Evolutionary conservation across 2,113 vertebrate species (phyloP).

Genomic region (Oryzias melastigma): DNA sequence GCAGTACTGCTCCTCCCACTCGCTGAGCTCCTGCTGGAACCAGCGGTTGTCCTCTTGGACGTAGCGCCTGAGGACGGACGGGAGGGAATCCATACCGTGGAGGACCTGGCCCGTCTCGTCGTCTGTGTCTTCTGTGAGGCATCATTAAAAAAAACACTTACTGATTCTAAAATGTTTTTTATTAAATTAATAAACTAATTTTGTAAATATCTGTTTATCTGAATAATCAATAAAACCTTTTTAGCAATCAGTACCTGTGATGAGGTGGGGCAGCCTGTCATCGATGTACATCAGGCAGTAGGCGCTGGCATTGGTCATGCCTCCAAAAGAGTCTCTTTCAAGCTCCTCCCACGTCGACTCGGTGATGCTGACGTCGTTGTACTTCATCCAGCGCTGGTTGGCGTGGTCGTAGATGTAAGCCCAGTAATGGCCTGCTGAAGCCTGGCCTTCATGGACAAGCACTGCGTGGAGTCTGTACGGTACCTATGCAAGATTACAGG

Average conservation of each 20-base stretch:
- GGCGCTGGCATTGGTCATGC: constrained; percentile 91
- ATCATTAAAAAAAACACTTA: background rate
- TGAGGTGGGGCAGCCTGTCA: constrained; percentile 71
- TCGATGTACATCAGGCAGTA: constrained; percentile 98
- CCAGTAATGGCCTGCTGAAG: constrained; percentile 97
- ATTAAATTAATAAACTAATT: too few species aligned
- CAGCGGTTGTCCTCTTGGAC: constrained; percentile 90
- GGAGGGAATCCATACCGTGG: constrained; percentile 81
- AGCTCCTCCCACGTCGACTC: constrained; percentile 95
- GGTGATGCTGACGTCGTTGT: constrained; percentile 89
- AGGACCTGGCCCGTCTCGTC: constrained; percentile 75
- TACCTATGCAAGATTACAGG: constrained; percentile 70
- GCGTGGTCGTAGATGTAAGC: constrained; percentile 89
- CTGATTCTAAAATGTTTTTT: too few species aligned
- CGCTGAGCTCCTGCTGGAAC: constrained; percentile 89
- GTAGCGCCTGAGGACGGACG: constrained; percentile 80
- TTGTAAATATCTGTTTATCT: too few species aligned
- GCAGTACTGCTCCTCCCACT: constrained; percentile 91
- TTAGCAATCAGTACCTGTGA: constrained; percentile 85
- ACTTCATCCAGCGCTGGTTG: constrained; percentile 90
- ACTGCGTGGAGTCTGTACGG: constrained; percentile 93
- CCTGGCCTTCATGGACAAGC: constrained; percentile 94
- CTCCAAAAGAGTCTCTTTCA: constrained; percentile 91
- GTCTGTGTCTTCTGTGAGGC: constrained; percentile 54
- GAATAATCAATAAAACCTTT: background rate